phyloP scores from a whole-genome alignment of 2,113 vertebrate genomes.

The Plestiodon gilberti region DNA sequence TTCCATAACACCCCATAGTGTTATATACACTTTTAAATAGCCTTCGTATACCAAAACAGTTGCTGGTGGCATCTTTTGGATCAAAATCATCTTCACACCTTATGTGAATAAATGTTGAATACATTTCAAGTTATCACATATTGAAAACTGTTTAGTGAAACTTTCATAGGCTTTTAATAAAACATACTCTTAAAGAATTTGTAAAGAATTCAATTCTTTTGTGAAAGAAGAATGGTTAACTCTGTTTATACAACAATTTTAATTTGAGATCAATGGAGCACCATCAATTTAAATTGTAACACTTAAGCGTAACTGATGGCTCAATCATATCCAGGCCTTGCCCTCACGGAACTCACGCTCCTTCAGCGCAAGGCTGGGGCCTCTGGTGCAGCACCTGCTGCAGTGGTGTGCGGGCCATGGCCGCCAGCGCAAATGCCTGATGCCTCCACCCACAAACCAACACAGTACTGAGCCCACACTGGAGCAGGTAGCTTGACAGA shows the following conservation, averaged over 20 bases:
- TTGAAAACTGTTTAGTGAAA: conserved; percentile 6
- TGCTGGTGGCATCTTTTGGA: conserved; percentile 34
- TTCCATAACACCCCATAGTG: not conserved
- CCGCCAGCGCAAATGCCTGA: too few relatives aligned
- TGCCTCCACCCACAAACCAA: too few relatives aligned
- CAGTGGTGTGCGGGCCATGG: too few relatives aligned
- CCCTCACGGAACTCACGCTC: too few relatives aligned
- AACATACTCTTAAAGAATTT: conserved; percentile 2
- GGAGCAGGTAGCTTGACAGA: too few relatives aligned
- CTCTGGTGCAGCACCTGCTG: too few relatives aligned
- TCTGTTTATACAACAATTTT: not conserved
- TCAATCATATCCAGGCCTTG: too few relatives aligned
- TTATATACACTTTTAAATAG: conserved; percentile 37
- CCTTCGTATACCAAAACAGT: conserved; percentile 25
- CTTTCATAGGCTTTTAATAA: conserved; percentile 8
- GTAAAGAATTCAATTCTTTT: not conserved
- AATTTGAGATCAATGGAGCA: not conserved
- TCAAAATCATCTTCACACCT: conserved; percentile 3
- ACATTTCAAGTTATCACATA: not conserved
- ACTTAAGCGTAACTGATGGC: not conserved
- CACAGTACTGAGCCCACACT: too few relatives aligned
- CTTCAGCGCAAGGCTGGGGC: too few relatives aligned
- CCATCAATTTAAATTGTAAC: not conserved
- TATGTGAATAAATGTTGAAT: conserved; percentile 32
- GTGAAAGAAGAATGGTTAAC: not conserved